A percentile compares a stretch with the other conserved stretches of the same genome.
phyloP scores from a whole-genome alignment of 2,797 vertebrate species.

The Poeciliopsis paucimaculata region DNA sequence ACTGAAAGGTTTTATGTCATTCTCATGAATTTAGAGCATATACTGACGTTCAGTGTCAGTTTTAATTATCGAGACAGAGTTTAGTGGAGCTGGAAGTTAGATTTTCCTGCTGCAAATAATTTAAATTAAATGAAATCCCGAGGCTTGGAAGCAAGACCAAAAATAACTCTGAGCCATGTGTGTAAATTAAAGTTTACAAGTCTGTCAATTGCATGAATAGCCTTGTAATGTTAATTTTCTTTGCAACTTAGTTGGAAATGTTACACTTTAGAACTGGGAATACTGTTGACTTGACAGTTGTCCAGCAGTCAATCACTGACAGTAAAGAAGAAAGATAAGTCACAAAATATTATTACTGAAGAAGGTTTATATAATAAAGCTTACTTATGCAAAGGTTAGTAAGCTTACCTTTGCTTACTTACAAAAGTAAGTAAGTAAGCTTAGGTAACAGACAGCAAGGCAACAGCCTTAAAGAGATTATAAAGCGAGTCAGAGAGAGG shows the following conservation, averaged over 20 bases:
- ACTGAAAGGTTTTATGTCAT: background rate
- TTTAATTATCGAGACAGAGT: background rate
- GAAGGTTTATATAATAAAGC: background rate
- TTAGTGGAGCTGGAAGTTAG: background rate
- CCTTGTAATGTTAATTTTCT: background rate
- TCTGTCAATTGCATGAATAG: background rate
- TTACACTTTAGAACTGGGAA: too few relatives aligned
- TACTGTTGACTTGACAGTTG: too few relatives aligned
- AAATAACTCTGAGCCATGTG: background rate
- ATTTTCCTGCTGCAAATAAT: background rate
- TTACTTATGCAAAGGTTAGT: too few relatives aligned
- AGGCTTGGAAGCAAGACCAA: background rate
- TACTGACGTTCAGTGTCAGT: background rate
- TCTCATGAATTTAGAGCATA: background rate
- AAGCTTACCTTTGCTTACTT: too few relatives aligned
- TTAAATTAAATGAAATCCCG: background rate
- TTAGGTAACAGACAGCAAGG: too few relatives aligned
- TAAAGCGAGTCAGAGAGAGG: too few relatives aligned
- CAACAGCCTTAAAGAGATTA: too few relatives aligned
- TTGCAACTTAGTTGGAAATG: background rate
- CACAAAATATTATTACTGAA: background rate
- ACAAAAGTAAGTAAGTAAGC: too few relatives aligned
- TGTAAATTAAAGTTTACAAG: background rate
- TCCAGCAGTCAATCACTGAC: background rate
- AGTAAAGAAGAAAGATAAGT: background rate